phyloP scores from a whole-genome alignment of 2,113 vertebrate genomes.

The Chaetorhynchus papuensis region DNA sequence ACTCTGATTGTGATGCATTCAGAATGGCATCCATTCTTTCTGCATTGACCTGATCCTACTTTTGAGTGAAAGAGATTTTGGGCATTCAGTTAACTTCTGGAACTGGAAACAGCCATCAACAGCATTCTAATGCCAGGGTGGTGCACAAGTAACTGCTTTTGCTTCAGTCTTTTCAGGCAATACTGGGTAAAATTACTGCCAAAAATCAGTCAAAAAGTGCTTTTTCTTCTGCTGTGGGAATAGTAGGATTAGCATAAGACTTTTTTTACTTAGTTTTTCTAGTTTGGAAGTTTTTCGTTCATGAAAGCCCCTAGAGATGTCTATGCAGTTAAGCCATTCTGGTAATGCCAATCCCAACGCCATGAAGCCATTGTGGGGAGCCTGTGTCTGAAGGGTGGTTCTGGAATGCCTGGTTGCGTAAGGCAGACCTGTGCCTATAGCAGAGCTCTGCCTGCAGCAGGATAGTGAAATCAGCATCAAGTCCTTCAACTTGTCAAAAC shows the following conservation, averaged over 20 bases:
- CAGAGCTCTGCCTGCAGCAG: background rate
- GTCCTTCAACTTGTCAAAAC: background rate
- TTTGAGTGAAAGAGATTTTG: background rate
- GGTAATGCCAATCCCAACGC: background rate
- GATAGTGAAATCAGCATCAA: background rate
- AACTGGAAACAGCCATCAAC: background rate
- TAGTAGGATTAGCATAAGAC: background rate
- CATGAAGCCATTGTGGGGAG: fast-evolving
- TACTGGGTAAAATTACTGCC: background rate
- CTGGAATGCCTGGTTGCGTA: background rate
- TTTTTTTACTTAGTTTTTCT: background rate
- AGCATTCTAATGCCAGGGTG: background rate
- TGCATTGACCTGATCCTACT: background rate
- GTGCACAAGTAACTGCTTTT: background rate
- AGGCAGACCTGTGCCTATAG: background rate
- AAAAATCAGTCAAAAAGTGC: background rate
- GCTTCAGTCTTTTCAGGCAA: background rate
- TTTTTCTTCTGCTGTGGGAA: background rate
- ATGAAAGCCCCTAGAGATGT: fast-evolving
- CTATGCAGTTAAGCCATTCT: background rate
- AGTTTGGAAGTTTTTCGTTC: background rate
- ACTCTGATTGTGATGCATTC: background rate
- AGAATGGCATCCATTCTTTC: background rate
- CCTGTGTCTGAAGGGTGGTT: background rate
- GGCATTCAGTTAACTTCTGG: background rate